Evolutionary conservation across 2,888 invertebrate species (phyloP).

Genomic region (Rhagonycha fulva): DNA sequence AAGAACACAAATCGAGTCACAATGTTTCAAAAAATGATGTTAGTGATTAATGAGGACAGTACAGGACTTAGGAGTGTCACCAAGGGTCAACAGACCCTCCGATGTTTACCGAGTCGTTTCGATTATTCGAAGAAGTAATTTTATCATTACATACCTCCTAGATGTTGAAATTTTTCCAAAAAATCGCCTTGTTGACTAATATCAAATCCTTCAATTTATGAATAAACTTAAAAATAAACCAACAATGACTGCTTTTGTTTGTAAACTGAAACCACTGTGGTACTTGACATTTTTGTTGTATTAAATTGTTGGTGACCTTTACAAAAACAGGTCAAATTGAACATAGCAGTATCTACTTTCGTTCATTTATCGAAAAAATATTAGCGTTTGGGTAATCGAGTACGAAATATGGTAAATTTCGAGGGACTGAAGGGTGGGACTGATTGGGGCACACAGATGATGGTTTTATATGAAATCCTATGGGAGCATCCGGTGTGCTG

Average conservation of each 20-base stretch:
- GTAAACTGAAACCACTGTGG: not conserved
- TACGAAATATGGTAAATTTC: not conserved
- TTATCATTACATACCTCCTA: too few relatives aligned
- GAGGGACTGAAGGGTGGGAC: not conserved
- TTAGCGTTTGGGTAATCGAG: not conserved
- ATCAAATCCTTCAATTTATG: not conserved
- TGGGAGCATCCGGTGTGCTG: conserved; percentile 14
- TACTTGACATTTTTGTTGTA: not conserved
- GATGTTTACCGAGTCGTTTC: too few relatives aligned
- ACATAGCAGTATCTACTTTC: not conserved
- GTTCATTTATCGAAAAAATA: not conserved
- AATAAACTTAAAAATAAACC: not conserved
- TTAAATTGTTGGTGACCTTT: not conserved
- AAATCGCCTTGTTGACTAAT: not conserved
- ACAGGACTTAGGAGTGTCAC: too few relatives aligned
- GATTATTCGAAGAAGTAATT: too few relatives aligned
- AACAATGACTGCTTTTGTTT: not conserved
- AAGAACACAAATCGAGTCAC: too few relatives aligned
- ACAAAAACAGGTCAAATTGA: not conserved
- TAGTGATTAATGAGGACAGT: too few relatives aligned
- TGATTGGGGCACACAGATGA: conserved; percentile 8
- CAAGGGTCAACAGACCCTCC: too few relatives aligned
- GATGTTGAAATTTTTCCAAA: not conserved
- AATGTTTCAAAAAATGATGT: too few relatives aligned
- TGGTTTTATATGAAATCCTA: conserved; percentile 9